Base-by-base conservation (phyloP, 2,888 invertebrate species). In the Dusona sp. region DNA sequence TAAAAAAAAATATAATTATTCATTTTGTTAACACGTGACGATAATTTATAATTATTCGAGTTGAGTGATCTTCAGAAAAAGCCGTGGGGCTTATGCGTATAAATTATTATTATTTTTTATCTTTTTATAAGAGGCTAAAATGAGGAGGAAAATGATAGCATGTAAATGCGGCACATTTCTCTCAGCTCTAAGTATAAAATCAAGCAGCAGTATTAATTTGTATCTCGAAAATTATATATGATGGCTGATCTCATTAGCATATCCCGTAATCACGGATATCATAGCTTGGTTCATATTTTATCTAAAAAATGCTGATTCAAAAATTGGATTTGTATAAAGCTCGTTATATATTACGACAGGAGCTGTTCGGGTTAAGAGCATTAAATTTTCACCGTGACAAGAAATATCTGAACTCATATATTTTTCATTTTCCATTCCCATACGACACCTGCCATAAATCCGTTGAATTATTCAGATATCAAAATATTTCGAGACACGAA, bases 291-390 rank as follows among this genome's bases (percentile, higher is more conserved):
- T 22, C 7, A 7, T 54, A 16, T 54, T 61, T 16, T 29, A 79
- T 79, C 22, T 67, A 36, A 45, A 48, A 72, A 61, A 72, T 61
- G 61, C 29, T 7, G n/a, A 45, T 79, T 70, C 25, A 45, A 42
- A 68, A n/a, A 67, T 67, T 9, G 54, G 54, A 38, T 54, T 51
- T 51, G 51, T 36, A 33, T 38, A 38, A 54, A 78, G 51, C 73
- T 80, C 9, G 48, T 64, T 64, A 80, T 64, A 38, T 64, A 48
- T 80, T 73, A 65, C 48, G 72, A 80, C 72, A 70, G 25, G 36
- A 72, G 33, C 19, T 42, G 33, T 72, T 22, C 11, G 33, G 9
- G 48, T 33, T 64, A 61, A 64, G 19, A 64, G 36, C 19, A 45
- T 79, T 36, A 57, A 57, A 67, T 68, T 42, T 54, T 74, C 75